phyloP scores from a whole-genome alignment of 2,888 invertebrate genomes.

The Athalia circularis region DNA sequence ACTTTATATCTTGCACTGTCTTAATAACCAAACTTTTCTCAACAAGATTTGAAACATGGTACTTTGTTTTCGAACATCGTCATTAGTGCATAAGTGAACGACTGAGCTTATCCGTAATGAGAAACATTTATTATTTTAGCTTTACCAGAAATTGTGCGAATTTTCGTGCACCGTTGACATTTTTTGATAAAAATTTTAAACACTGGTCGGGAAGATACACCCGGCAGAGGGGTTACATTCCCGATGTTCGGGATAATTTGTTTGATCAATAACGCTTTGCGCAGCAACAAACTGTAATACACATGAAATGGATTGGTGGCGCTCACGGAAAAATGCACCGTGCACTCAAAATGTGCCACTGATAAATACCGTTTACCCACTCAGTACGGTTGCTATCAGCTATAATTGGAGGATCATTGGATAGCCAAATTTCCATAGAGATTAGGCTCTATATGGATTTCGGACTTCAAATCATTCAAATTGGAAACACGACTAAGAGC shows the following conservation, averaged over 20 bases:
- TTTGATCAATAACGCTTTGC: constrained; percentile 26
- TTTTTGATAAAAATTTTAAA: background rate
- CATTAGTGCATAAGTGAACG: background rate
- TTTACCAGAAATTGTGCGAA: background rate
- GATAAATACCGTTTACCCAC: no score
- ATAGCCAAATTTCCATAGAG: no score
- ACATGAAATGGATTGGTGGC: constrained; percentile 2
- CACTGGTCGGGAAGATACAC: background rate
- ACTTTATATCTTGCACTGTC: background rate
- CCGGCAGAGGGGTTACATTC: background rate
- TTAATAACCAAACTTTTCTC: constrained; percentile 36
- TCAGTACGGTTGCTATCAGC: no score
- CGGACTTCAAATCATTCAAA: background rate
- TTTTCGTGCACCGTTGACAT: constrained; percentile 8
- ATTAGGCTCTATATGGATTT: no score
- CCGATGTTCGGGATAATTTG: constrained; percentile 35
- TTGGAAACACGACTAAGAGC: background rate
- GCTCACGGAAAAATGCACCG: background rate
- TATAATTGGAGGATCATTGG: no score
- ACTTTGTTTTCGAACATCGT: no score
- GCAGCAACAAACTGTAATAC: background rate
- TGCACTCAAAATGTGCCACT: background rate
- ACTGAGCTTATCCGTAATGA: background rate
- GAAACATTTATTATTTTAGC: background rate
- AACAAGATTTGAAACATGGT: no score